These are phyloP conservation scores for Cyaniris semiargus DNA, from an alignment of 2,888 invertebrate genomes.

Conservation along the genomic window DNA sequence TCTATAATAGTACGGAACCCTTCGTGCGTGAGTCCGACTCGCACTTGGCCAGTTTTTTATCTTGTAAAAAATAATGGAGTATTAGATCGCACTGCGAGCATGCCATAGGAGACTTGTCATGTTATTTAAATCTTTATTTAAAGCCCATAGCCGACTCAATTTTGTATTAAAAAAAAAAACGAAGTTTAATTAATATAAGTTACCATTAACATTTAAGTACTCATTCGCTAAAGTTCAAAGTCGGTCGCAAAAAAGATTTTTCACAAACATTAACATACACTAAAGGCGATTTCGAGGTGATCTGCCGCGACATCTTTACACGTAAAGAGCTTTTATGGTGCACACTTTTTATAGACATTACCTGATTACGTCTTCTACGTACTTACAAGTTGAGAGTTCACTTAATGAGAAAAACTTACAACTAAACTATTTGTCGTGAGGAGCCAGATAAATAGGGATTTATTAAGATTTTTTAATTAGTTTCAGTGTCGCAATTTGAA, in stretches of 20 bases:
- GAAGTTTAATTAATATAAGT: no score
- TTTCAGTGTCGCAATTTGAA: no score
- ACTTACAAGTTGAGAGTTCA: neutral
- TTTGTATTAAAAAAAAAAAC: no score
- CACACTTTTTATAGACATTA: neutral
- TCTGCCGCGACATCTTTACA: neutral
- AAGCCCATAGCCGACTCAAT: no score
- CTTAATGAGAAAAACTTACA: neutral
- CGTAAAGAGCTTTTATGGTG: conserved; percentile 10
- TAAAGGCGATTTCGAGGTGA: conserved; percentile 2
- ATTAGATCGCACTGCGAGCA: no score
- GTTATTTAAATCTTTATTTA: no score
- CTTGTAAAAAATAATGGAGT: no score
- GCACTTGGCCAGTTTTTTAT: no score
- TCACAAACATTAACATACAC: neutral
- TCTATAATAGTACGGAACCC: no score
- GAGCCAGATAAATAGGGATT: neutral
- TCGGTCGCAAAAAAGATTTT: conserved; percentile 1
- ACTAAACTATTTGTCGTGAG: neutral
- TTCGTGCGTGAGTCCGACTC: no score
- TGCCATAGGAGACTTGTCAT: no score
- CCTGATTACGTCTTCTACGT: neutral
- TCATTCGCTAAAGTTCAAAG: neutral
- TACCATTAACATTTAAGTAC: neutral
- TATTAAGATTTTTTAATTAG: no score